Base-by-base conservation (phyloP, 2,888 invertebrate genomes). In the Lasioglossum villosulum region DNA sequence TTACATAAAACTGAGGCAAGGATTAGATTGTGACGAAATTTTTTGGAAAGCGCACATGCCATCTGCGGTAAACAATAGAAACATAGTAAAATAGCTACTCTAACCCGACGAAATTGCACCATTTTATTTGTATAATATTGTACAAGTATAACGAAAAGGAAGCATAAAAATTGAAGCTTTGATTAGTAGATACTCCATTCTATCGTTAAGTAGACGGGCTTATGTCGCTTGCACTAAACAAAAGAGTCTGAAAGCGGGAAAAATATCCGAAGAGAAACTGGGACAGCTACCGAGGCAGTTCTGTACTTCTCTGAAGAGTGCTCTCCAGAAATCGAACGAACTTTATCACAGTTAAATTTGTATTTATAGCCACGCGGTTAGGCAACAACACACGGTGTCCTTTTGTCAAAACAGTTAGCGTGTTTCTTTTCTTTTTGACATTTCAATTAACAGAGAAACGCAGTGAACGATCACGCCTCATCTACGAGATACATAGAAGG, bases 281-380 rank as follows among this genome's bases (percentile, higher is more conserved):
- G 68, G n/a, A 68, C 68, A 68, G 68, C 39, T 23, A 68, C 12
- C 37, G 39, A 23, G 68, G 37, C 23, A 39, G 23, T 68, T n/a
- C 68, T 23, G 72, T 52, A 80, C 52, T 19, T 59, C 42, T 27
- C 34, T n/a, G 6, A 30, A 30, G 34, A 30, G 52, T 42, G 30
- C 42, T 34, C 19, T 75, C 14, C 59, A 27, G 52, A 76, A 78
- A 30, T 84, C 48, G 73, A 73, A 78, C 37, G 39, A 68, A 68
- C 34, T 79, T 86, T 90, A 89, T 90, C 90, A 89, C 90, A 90
- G 88, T 52, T 80, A 77, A 82, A 83, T 74, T 83, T 42, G 77
- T 76, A 77, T 14, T 88, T 86, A 81, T 48, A 75, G 84, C 84
- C 84, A 84, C 82, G 73, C 80, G 75, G 79, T 78, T 76, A 84